Base-by-base conservation (phyloP, 2,797 vertebrate species). In the Crocodylus rhombifer region DNA sequence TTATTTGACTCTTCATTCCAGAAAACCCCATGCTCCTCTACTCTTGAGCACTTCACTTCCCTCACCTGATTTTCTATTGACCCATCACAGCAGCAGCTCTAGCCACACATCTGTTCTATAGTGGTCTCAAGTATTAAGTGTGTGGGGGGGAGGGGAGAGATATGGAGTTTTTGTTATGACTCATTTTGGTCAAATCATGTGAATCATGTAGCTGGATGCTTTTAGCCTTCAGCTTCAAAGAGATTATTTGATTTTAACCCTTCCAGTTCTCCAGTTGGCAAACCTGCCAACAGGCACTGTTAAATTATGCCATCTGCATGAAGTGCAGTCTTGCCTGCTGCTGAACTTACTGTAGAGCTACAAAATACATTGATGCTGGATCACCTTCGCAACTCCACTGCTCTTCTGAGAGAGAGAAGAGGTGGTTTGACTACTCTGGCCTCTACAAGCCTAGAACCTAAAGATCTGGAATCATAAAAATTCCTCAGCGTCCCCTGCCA, bases 141-240 rank as follows among this genome's bases (percentile, higher is more conserved):
- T 84, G n/a, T 33, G 9, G 56, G 28, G 75, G 9, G 55, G 25
- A n/a, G n/a, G n/a, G 62, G 65, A 82, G 74, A n/a, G 86, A 25
- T 77, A 83, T 42, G 67, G 69, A 81, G 12, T 92, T 94, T 82
- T 76, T 80, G 75, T 3, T 18, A 9, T 83, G 63, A 91, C n/a
- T 95, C 83, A 71, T 42, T 8, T 36, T 73, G 20, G 33, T 7
- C 42, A 63, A 91, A 84, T 25, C 2, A 42, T 61, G 5, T 84
- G 78, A 88, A 92, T 89, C 81, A 93, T 5, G 21, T 0, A 42
- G 82, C 84, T 90, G 26, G 82, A 83, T 78, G 28, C 9, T 76
- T 71, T 64, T 77, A 89, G n/a, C 63, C 36, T 86, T 79, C 56
- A 78, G 15, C 2, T 28, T 26, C 17, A 15, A 90, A 92, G 11